Evolutionary conservation across 1,140 invertebrate species (phyloP), one percentile per base, ranked within the genome.

Genomic region (Galleria mellonella): DNA sequence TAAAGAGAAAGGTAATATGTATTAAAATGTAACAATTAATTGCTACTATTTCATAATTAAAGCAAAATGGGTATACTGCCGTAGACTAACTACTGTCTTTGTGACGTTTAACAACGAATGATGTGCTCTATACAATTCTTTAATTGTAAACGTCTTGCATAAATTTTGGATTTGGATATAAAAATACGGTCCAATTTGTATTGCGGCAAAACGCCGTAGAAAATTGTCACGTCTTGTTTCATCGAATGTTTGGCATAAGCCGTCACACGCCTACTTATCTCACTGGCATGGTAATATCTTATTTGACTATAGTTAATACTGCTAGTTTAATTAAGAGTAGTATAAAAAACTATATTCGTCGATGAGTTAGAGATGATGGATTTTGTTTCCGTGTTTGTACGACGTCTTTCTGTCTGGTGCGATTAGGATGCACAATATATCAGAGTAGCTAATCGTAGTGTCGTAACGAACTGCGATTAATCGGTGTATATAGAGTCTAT

Each of bases 211-310:
- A 51, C 47, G 41, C 38, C 46, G 44, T 41, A 37, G 52, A 64
- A 41, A 59, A 65, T 65, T 51, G 52, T 62, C 53, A 43, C 46
- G 56, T 57, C 41, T 54, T 49, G 53, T 54, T 43, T 51, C 43
- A 46, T 53, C 51, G 54, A 60, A 60, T 59, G 62, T 64, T 69
- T 67, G 66, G 61, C 64, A 70, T 61, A 47, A 63, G 62, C 57
- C 58, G 48, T 67, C 56, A 51, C 51, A 63, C 72, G 68, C 68
- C 61, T 70, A 73, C 69, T 72, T 72, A 52, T 44, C 57, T 46
- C 38, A 51, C 51, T 56, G 46, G 62, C 56, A 61, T 62, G 49
- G 45, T 48, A 54, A 54, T 60, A 46, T 53, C 53, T 40, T 49
- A 62, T 56, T 44, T 43, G 40, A 48, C 54, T 50, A 58, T 4